Percentiles rank a stretch among this genome's conserved stretches.
These are phyloP conservation scores for Agrochola lota DNA, from an alignment of 2,888 invertebrate genomes.

Conservation along the genomic window DNA sequence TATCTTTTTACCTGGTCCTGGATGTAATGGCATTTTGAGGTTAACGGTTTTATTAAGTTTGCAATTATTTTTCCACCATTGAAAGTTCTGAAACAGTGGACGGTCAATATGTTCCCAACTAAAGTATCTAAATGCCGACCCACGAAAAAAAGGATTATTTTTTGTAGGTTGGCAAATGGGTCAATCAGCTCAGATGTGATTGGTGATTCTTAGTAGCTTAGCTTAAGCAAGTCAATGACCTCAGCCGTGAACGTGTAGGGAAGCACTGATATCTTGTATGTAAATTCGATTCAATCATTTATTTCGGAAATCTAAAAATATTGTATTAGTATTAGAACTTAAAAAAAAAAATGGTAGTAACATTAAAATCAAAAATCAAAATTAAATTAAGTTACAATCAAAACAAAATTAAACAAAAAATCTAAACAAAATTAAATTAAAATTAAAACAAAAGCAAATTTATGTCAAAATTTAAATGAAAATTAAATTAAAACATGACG, in stretches of 20 bases:
- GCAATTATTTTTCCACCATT: background rate
- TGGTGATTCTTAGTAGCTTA: background rate
- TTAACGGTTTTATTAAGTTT: slow-evolving; percentile 17
- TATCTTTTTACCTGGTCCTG: slow-evolving; percentile 24
- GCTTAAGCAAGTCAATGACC: slow-evolving; percentile 2
- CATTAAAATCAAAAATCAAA: too few species aligned
- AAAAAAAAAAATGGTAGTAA: too few species aligned
- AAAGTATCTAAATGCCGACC: background rate
- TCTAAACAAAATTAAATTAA: too few species aligned
- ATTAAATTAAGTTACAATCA: too few species aligned
- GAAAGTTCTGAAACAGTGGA: background rate
- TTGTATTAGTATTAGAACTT: too few species aligned
- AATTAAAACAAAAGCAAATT: too few species aligned
- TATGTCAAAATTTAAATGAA: too few species aligned
- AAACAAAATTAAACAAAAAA: too few species aligned
- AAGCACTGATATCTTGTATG: slow-evolving; percentile 5
- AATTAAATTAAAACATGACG: too few species aligned
- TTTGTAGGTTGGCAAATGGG: background rate
- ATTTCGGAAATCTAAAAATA: too few species aligned
- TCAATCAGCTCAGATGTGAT: background rate
- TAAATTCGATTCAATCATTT: too few species aligned
- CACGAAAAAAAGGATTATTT: background rate
- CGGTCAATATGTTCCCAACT: background rate
- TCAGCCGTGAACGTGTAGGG: background rate
- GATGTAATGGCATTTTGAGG: slow-evolving; percentile 8